Evolutionary conservation across 2,113 vertebrate species (phyloP), one percentile per base, ranked within the genome.

Genomic region (Piaya cayana): DNA sequence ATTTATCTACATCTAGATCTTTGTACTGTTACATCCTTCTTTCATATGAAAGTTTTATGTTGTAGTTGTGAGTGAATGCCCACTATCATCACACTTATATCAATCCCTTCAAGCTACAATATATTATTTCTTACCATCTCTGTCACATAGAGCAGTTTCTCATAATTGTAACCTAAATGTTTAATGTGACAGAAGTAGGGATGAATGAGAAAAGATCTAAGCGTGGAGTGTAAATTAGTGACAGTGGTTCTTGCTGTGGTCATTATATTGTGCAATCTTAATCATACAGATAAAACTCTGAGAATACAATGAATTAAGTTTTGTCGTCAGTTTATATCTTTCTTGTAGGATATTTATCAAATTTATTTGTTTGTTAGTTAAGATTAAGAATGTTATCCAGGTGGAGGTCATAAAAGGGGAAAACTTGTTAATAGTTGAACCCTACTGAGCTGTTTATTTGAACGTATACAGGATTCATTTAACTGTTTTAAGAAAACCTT

Each of bases 91-190:
- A 49, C 60, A 9, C 23, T 82, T 56, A 6, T 3, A 88, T 82
- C 80, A 19, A 3, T 81, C 78, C 65, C 68, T 78, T 47, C 23
- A 8, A 86, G 52, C 64, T 83, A 60, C 82, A 65, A 86, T 83
- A 25, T n/a, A 68, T 94, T 71, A 93, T 86, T 92, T 62, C 77
- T 59, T 58, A 82, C 56, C 68, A n/a, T 21, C 76, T 75, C 58
- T 93, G 84, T 67, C 92, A 63, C 84, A 23, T n/a, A 60, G 81
- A 93, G 21, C 68, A 77, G 82, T 84, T 97, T 76, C 74, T 93
- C 82, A 76, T 92, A 90, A 93, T 88, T 95, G 74, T 68, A 59
- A 5, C 37, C 78, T 94, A 70, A 97, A 95, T 92, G 53, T 96
- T 97, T 93, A 59, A 95, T 91, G 90, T 86, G 92, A 39, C 93